phyloP scores from a whole-genome alignment of 2,797 vertebrate species.

The Philypnodon macrostomus region DNA sequence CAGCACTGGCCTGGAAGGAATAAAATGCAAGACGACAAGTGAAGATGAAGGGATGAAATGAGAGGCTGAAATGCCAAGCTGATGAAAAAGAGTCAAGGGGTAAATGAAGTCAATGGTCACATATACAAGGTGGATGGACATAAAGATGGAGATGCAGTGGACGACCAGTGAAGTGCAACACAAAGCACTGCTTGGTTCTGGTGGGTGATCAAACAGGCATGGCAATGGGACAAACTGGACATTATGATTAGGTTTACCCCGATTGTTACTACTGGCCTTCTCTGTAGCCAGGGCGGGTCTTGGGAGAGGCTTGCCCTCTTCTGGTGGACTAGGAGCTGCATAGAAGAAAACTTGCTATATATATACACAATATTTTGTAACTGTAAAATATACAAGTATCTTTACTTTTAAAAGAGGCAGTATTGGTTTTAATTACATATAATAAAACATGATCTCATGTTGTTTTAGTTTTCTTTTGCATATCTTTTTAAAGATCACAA shows the following conservation, averaged over 20 bases:
- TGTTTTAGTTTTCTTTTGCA: too few relatives aligned
- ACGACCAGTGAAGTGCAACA: slow-evolving; percentile 60
- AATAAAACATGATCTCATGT: too few relatives aligned
- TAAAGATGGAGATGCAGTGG: slow-evolving; percentile 66
- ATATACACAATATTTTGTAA: slow-evolving; percentile 49
- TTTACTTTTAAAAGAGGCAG: slow-evolving; percentile 53
- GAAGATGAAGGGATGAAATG: slow-evolving; percentile 53
- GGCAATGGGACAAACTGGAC: slow-evolving; percentile 62
- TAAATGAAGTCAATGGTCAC: slow-evolving; percentile 50
- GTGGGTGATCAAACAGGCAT: slow-evolving; percentile 66
- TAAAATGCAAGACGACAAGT: slow-evolving; percentile 45
- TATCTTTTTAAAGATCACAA: background rate
- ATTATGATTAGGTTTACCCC: slow-evolving; percentile 75
- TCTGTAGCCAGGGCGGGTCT: slow-evolving; percentile 73
- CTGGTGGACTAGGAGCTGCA: slow-evolving; percentile 74
- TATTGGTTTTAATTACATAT: too few relatives aligned
- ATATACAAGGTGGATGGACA: slow-evolving; percentile 59
- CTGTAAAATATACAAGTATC: slow-evolving; percentile 14
- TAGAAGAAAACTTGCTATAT: slow-evolving; percentile 72
- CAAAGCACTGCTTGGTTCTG: slow-evolving; percentile 53
- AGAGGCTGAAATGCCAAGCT: slow-evolving; percentile 40
- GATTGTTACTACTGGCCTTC: slow-evolving; percentile 69
- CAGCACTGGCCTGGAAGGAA: slow-evolving; percentile 55
- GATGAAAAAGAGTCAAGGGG: slow-evolving; percentile 55
- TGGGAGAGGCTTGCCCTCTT: slow-evolving; percentile 72